phyloP scores from a whole-genome alignment of 2,113 vertebrate species.

The Petroica traversi region DNA sequence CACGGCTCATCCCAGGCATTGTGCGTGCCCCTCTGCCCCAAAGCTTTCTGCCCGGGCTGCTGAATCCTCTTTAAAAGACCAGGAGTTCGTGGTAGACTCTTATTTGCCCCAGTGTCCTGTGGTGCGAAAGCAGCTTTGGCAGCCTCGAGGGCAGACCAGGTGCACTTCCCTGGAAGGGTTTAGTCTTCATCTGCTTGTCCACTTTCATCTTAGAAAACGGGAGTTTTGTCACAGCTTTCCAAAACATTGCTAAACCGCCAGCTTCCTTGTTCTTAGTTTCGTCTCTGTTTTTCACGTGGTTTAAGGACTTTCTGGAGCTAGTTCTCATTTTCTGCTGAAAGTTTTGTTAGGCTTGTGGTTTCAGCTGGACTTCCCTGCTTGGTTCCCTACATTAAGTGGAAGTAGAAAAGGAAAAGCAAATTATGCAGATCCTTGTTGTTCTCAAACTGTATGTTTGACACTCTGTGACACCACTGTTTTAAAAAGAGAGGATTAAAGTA shows the following conservation, averaged over 20 bases:
- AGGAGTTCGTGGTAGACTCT: too few species aligned
- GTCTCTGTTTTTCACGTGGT: background rate
- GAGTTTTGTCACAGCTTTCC: background rate
- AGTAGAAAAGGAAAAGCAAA: background rate
- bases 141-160: background rate
- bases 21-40: accelerated
- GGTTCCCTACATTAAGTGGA: background rate
- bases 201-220: background rate
- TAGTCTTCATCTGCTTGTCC: background rate
- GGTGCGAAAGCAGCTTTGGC: background rate
- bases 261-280: background rate
- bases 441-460: accelerated
- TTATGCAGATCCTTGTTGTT: background rate
- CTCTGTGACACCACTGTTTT: background rate
- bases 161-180: background rate
- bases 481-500: background rate
- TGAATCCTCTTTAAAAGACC: accelerated
- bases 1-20: accelerated
- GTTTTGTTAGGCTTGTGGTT: background rate
- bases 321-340: background rate
- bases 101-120: background rate
- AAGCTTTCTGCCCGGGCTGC: accelerated
- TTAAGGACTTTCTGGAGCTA: background rate
- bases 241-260: background rate
- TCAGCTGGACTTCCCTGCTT: background rate